Conservation (phyloP, 2,888 invertebrate species). For the Bedellia somnulentella region DNA sequence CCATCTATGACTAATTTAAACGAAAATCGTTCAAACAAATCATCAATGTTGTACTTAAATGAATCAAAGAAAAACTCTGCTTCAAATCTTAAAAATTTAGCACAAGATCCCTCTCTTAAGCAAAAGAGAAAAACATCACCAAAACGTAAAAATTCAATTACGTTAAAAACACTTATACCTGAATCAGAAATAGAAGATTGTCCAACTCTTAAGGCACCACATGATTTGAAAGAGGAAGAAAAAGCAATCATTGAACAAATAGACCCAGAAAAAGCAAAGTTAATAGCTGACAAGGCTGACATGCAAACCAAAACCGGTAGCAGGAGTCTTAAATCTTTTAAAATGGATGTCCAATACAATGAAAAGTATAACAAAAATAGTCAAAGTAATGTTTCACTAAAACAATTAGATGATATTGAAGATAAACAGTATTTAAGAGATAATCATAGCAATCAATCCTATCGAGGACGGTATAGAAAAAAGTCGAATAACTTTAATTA, state of each 20-base stretch:
- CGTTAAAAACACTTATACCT: conserved; percentile 35
- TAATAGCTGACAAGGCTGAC: conserved; percentile 37
- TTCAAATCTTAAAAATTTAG: background rate
- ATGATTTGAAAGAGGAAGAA: conserved; percentile 55
- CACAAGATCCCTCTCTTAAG: background rate
- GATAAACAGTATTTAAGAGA: conserved; percentile 46
- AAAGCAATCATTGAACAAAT: conserved; percentile 41
- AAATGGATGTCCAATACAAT: conserved; percentile 39
- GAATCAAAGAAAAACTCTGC: conserved; percentile 27
- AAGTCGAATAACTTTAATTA: conserved; percentile 62
- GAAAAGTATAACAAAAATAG: conserved; percentile 43
- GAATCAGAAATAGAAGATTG: conserved; percentile 57
- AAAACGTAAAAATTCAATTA: conserved; percentile 41
- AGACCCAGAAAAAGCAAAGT: conserved; percentile 36
- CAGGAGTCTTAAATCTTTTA: conserved; percentile 40
- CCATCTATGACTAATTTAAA: conserved; percentile 47
- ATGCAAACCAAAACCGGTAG: conserved; percentile 28
- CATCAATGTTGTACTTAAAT: conserved; percentile 44
- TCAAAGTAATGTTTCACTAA: conserved; percentile 38
- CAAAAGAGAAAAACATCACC: conserved; percentile 18
- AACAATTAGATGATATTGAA: conserved; percentile 36
- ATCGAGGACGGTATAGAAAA: conserved; percentile 27
- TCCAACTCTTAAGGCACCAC: conserved; percentile 49
- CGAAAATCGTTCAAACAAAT: conserved; percentile 44
- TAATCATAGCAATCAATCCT: conserved; percentile 46